A percentile compares a stretch with the other conserved stretches of the same genome.
phyloP scores from a whole-genome alignment of 2,113 vertebrate species.

The Rhombomys opimus region DNA sequence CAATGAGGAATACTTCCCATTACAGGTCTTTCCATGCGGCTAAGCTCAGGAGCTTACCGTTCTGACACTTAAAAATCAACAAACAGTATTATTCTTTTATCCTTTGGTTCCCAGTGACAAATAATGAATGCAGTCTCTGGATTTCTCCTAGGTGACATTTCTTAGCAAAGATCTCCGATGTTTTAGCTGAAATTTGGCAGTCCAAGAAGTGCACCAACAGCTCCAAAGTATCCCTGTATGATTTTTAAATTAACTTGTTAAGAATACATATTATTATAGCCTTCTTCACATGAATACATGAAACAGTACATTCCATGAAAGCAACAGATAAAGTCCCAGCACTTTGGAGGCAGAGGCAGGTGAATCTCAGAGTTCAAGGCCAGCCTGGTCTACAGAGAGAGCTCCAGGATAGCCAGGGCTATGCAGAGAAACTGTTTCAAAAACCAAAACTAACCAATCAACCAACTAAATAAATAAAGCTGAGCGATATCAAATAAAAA shows the following conservation, averaged over 20 bases:
- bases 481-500: neutral
- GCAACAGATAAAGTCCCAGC: neutral
- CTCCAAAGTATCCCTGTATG: slow-evolving; percentile 91
- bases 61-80: slow-evolving; percentile 74
- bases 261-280: neutral
- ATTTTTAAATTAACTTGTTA: slow-evolving; percentile 56
- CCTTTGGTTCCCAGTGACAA: slow-evolving; percentile 81
- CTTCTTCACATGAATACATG: neutral
- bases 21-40: slow-evolving; percentile 48
- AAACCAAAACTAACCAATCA: neutral
- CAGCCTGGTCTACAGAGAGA: neutral
- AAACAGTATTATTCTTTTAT: slow-evolving; percentile 63
- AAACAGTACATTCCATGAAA: neutral
- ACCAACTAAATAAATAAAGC: neutral
- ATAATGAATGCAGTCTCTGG: slow-evolving; percentile 63
- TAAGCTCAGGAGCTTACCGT: slow-evolving; percentile 82
- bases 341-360: neutral
- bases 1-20: slow-evolving; percentile 74
- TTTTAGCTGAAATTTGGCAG: slow-evolving; percentile 91
- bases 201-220: slow-evolving; percentile 91
- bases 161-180: slow-evolving; percentile 73
- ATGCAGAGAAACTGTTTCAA: neutral
- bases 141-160: slow-evolving; percentile 71
- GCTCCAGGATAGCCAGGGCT: neutral
- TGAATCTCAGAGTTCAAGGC: neutral